A percentile compares a stretch with the other conserved stretches of the same genome.
Conservation (phyloP, 2,113 vertebrate genomes). For the Grus americana region DNA sequence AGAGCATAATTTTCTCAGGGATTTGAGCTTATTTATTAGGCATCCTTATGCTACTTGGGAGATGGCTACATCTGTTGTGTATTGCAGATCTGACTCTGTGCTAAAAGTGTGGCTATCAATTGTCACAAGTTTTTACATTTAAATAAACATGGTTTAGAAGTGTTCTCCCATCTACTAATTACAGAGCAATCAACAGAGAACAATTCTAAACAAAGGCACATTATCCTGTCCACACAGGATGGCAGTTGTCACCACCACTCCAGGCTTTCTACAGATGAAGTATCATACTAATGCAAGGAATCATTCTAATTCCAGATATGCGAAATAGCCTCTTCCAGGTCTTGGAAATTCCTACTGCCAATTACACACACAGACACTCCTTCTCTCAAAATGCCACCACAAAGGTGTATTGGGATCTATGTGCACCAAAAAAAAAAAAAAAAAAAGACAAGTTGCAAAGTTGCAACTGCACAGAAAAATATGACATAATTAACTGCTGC, state of each 20-base stretch:
- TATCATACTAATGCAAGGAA: not conserved
- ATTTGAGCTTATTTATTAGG: constrained; percentile 50
- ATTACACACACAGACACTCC: not conserved
- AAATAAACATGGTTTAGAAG: not conserved
- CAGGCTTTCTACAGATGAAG: not conserved
- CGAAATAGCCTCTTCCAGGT: not conserved
- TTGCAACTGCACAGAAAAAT: not conserved
- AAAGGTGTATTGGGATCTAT: not conserved
- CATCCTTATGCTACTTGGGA: not conserved
- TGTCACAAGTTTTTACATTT: not conserved
- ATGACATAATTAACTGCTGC: not conserved
- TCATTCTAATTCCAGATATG: not conserved
- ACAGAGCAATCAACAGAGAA: not conserved
- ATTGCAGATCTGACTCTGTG: not conserved
- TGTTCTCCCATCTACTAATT: not conserved
- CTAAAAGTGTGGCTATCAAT: not conserved
- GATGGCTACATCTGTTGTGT: not conserved
- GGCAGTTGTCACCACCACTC: not conserved
- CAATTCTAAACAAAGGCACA: not conserved
- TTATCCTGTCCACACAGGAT: not conserved
- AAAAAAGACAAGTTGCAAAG: not conserved
- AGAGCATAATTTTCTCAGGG: constrained; percentile 16
- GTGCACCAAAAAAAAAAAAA: not conserved
- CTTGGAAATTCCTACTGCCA: not conserved
- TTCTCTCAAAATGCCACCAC: not conserved